Base-by-base conservation (phyloP, 2,888 invertebrate genomes). In the Sepioteuthis lessoniana region DNA sequence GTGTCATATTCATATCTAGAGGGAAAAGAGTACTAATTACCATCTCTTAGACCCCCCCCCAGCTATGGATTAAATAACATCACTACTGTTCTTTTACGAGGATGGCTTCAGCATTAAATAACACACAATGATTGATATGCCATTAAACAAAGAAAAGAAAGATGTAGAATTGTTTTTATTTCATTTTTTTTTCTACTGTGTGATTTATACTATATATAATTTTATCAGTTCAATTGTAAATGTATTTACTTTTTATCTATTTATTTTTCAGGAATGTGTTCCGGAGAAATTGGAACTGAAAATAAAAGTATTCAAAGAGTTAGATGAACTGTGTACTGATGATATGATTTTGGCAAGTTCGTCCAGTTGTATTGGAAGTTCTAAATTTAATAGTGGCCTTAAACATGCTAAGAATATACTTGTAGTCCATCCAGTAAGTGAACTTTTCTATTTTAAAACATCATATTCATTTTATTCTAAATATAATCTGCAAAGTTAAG, bases 331-430 rank as follows among this genome's bases (percentile, higher is more conserved):
- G 0, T 95, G 95, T n/a, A 94, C 95, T 42, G 95, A 96, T 38
- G 94, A 96, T 37, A 96, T 96, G 93, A 97, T 99, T 95, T 97
- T 99, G 10, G 99, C 99, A 0, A 99, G 99, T 96, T 99, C 99
- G 0, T 99, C 99, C 0, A 99, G 99, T 94, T 99, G 99, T 28
- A 98, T 99, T 94, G 97, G 98, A 94, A 99, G 99, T 0, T 99
- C 99, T 0, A 97, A 98, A 94, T 98, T 99, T 97, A 98, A 98
- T 60, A 98, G 98, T 94, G 98, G 98, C 90, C 97, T 99, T 95
- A 98, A 98, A 96, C 98, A 99, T 96, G 98, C 98, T 94, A 97
- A 95, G 38, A 96, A 97, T 50, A 96, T 96, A 94, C 96, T 97
- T 16, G 97, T 97, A 28, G 98, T 99, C 0, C 99, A 99, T 97